Evolutionary conservation across 2,113 vertebrate genomes (phyloP).

Genomic region (Vimba vimba): DNA sequence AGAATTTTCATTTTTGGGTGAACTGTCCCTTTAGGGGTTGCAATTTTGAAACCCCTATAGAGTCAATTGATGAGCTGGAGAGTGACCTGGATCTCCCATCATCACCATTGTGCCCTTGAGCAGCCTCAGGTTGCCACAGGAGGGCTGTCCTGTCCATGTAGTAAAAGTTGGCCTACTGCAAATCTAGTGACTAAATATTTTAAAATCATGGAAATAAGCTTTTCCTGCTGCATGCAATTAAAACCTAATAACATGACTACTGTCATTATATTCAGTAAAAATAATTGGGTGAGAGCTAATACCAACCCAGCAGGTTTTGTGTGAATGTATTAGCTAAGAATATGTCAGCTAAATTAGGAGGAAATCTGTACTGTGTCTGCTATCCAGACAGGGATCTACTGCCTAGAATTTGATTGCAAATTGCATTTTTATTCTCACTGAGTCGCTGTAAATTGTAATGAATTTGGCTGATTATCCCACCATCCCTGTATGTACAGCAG

Average conservation of each 20-base stretch:
- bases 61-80: not conserved
- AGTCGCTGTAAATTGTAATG: slow-evolving; percentile 31
- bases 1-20: too few relatives aligned
- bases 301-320: slow-evolving; percentile 19
- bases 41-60: not conserved
- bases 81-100: not conserved
- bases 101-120: not conserved
- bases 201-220: not conserved
- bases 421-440: slow-evolving; percentile 14
- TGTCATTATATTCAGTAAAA: slow-evolving; percentile 16
- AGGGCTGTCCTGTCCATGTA: not conserved
- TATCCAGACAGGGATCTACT: slow-evolving; percentile 11
- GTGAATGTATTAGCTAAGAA: slow-evolving; percentile 37
- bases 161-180: not conserved
- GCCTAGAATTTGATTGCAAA: slow-evolving; percentile 7
- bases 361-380: slow-evolving; percentile 25
- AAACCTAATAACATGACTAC: not conserved
- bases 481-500: not conserved
- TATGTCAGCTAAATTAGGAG: slow-evolving; percentile 22
- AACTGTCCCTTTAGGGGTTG: not conserved
- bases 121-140: not conserved
- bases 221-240: not conserved
- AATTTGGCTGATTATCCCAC: slow-evolving; percentile 28
- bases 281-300: slow-evolving; percentile 34
- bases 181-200: not conserved